These are phyloP conservation scores for Spodoptera exigua DNA, from an alignment of 2,888 invertebrate species.

Conservation along the genomic window DNA sequence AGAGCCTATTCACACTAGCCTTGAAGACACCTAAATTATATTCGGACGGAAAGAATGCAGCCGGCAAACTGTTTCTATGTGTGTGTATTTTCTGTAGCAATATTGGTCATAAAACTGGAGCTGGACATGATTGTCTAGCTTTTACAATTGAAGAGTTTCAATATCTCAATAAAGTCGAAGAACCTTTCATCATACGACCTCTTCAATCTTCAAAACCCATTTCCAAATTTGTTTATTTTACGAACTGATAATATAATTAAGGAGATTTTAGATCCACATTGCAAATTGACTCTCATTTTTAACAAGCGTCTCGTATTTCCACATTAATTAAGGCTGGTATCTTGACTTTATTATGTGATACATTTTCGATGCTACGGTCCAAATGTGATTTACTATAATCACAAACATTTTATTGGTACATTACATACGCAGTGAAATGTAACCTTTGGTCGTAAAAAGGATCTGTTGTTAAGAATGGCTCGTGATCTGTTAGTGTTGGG, in stretches of 20 bases:
- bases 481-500: constrained; percentile 50
- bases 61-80: too few relatives aligned
- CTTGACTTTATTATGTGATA: constrained; percentile 63
- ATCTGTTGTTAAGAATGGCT: constrained; percentile 49
- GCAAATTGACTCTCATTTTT: constrained; percentile 58
- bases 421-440: constrained; percentile 67
- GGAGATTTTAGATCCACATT: constrained; percentile 43
- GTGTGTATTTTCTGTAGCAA: too few relatives aligned
- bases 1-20: too few relatives aligned
- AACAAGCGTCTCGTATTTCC: constrained; percentile 66
- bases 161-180: too few relatives aligned
- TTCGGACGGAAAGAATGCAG: too few relatives aligned
- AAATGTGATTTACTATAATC: constrained; percentile 77
- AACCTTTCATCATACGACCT: constrained; percentile 40
- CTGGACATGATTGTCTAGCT: too few relatives aligned
- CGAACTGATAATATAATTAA: constrained; percentile 55
- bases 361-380: constrained; percentile 59
- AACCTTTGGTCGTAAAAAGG: constrained; percentile 55
- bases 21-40: too few relatives aligned
- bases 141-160: too few relatives aligned
- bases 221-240: constrained; percentile 50
- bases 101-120: too few relatives aligned
- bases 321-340: constrained; percentile 71
- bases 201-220: constrained; percentile 24
- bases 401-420: constrained; percentile 78